phyloP scores from a whole-genome alignment of 2,888 invertebrate species.

The Melangyna quadrimaculata region DNA sequence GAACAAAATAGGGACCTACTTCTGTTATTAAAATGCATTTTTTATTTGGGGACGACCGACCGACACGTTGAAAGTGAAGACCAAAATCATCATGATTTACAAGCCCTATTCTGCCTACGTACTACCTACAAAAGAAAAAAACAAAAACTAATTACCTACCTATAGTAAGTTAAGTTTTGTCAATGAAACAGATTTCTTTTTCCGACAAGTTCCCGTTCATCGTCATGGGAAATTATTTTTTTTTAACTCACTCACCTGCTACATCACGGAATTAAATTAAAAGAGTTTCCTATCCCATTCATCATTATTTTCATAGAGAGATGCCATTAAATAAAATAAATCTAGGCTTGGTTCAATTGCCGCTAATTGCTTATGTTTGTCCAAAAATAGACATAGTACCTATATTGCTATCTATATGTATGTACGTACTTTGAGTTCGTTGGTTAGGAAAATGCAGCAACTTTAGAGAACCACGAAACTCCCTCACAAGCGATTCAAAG shows the following conservation, averaged over 20 bases:
- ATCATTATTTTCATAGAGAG: neutral
- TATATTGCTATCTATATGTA: too few relatives aligned
- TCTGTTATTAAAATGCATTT: too few relatives aligned
- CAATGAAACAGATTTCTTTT: neutral
- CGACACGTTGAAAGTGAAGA: too few relatives aligned
- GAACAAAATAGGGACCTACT: too few relatives aligned
- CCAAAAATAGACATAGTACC: constrained; percentile 5
- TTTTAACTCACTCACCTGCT: constrained; percentile 13
- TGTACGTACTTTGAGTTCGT: neutral
- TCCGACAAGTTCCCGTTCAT: constrained; percentile 12
- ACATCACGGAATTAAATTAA: constrained; percentile 2
- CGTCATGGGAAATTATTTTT: constrained; percentile 35
- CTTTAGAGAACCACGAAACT: neutral
- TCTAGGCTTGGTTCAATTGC: constrained; percentile 12
- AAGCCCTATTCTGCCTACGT: too few relatives aligned
- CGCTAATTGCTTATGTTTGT: constrained; percentile 35
- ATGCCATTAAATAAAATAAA: constrained; percentile 7
- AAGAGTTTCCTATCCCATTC: constrained; percentile 16
- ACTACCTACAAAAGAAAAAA: neutral
- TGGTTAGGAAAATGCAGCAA: constrained; percentile 15
- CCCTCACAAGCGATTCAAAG: neutral
- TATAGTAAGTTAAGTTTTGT: neutral
- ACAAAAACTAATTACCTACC: neutral
- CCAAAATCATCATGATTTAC: too few relatives aligned
- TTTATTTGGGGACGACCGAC: too few relatives aligned